Percentiles rank a stretch among this genome's conserved stretches.
Conservation (phyloP, 2,888 invertebrate genomes). For the Nymphalis polychloros region DNA sequence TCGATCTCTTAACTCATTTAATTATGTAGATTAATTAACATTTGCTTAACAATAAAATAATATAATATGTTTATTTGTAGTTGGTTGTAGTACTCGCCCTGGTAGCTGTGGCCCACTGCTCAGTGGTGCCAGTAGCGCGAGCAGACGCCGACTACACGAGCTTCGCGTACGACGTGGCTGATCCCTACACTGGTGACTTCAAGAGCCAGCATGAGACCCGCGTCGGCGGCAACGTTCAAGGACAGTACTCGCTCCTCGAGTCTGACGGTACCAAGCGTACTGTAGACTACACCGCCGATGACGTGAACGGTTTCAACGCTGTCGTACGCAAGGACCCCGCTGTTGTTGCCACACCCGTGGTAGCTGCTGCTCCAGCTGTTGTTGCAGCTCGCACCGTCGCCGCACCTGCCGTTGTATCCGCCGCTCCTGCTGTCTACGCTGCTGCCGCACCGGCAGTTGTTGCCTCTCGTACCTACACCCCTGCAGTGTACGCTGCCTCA, state of each 20-base stretch:
- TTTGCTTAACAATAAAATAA: slow-evolving; percentile 17
- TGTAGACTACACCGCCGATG: slow-evolving; percentile 82
- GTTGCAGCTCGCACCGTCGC: slow-evolving; percentile 44
- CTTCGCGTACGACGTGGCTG: slow-evolving; percentile 81
- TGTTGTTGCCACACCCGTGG: slow-evolving; percentile 59
- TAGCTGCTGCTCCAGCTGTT: slow-evolving; percentile 46
- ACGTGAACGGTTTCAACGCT: slow-evolving; percentile 82
- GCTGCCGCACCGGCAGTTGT: slow-evolving; percentile 42
- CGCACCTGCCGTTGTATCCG: slow-evolving; percentile 52
- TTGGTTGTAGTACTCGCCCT: slow-evolving; percentile 69
- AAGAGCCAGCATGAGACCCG: slow-evolving; percentile 82
- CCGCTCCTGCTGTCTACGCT: slow-evolving; percentile 39
- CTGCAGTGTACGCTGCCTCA: slow-evolving; percentile 40
- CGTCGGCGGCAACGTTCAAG: slow-evolving; percentile 76
- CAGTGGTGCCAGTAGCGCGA: slow-evolving; percentile 76
- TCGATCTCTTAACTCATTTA: not conserved
- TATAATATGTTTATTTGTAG: slow-evolving; percentile 53
- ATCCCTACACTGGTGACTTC: slow-evolving; percentile 81
- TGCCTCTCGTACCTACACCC: slow-evolving; percentile 42
- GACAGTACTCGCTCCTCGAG: slow-evolving; percentile 81
- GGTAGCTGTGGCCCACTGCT: slow-evolving; percentile 65
- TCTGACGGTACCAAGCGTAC: slow-evolving; percentile 80
- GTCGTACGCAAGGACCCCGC: slow-evolving; percentile 79
- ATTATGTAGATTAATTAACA: not conserved
- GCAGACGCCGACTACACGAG: slow-evolving; percentile 77